Evolutionary conservation across 2,797 vertebrate genomes (phyloP).

Genomic region (Rachycentron canadum): DNA sequence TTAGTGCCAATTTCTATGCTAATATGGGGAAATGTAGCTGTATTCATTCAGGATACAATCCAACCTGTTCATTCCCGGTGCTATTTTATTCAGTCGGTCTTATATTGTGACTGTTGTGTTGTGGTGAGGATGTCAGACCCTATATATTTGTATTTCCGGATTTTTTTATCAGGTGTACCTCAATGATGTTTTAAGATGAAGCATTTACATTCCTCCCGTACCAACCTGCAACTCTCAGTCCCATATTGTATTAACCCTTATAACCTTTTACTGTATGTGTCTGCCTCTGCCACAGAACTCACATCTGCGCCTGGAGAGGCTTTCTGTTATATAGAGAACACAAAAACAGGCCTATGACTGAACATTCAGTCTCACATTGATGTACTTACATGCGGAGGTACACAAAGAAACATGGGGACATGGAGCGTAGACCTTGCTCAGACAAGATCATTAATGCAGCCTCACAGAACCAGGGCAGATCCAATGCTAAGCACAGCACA

Average conservation of each 20-base stretch:
- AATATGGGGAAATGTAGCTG: constrained; percentile 32
- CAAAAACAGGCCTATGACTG: constrained; percentile 5
- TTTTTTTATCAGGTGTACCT: constrained; percentile 41
- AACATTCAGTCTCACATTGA: constrained; percentile 29
- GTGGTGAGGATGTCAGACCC: background rate
- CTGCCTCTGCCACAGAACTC: constrained; percentile 25
- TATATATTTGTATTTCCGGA: background rate
- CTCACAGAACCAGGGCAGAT: constrained; percentile 52
- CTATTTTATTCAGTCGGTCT: constrained; percentile 20
- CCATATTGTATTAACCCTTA: constrained; percentile 71
- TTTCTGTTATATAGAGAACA: constrained; percentile 14
- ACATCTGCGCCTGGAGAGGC: constrained; percentile 29
- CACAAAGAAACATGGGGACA: constrained; percentile 10
- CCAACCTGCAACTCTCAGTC: constrained; percentile 52
- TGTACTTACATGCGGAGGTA: constrained; percentile 19
- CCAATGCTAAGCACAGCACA: constrained; percentile 25
- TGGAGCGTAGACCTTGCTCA: background rate
- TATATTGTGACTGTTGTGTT: background rate
- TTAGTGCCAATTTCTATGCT: constrained; percentile 50
- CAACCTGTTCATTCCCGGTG: constrained; percentile 32
- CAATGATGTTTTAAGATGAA: constrained; percentile 39
- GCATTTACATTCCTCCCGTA: constrained; percentile 58
- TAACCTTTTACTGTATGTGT: constrained; percentile 37
- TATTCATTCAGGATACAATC: constrained; percentile 28
- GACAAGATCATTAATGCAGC: constrained; percentile 70